Percentiles rank a stretch among this genome's conserved stretches.
Conservation (phyloP, 2,888 invertebrate species). For the Drosophila flavopinicola region DNA sequence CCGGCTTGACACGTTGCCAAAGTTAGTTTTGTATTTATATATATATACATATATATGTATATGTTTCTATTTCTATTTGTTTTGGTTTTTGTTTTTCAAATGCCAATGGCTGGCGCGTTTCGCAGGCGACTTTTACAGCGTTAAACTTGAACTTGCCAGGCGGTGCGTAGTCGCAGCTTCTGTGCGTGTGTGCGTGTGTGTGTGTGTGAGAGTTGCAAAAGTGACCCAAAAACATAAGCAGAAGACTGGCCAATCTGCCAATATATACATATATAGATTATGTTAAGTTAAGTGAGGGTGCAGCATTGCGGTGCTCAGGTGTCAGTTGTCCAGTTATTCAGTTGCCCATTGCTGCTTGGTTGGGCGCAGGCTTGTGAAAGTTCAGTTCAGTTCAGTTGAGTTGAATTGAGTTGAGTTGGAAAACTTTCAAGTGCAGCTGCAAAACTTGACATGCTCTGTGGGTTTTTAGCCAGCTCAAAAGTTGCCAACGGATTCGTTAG, state of each 20-base stretch:
- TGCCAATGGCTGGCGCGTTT: conserved; percentile 57
- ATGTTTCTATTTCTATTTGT: background rate
- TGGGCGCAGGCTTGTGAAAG: conserved; percentile 49
- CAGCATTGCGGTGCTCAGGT: conserved; percentile 45
- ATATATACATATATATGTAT: conserved; percentile 4
- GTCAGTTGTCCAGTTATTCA: conserved; percentile 22
- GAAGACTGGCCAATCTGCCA: conserved; percentile 23
- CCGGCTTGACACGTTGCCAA: conserved; percentile 77
- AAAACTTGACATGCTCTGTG: conserved; percentile 53
- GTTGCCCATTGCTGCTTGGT: conserved; percentile 22
- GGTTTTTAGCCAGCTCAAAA: conserved; percentile 29
- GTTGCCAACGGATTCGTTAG: conserved; percentile 47
- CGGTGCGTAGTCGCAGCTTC: conserved; percentile 59
- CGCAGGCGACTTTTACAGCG: conserved; percentile 48
- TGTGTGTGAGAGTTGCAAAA: conserved; percentile 2
- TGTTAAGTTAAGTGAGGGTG: background rate
- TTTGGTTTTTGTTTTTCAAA: conserved; percentile 36
- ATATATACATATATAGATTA: too few relatives aligned
- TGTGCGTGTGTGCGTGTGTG: conserved; percentile 7
- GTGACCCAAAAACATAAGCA: conserved; percentile 44
- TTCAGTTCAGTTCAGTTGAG: conserved; percentile 57
- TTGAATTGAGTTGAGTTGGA: conserved; percentile 54
- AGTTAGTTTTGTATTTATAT: conserved; percentile 50
- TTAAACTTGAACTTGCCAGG: conserved; percentile 74
- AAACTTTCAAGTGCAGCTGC: conserved; percentile 75